phyloP scores from a whole-genome alignment of 2,888 invertebrate species.

The Drosophila tanythrix region DNA sequence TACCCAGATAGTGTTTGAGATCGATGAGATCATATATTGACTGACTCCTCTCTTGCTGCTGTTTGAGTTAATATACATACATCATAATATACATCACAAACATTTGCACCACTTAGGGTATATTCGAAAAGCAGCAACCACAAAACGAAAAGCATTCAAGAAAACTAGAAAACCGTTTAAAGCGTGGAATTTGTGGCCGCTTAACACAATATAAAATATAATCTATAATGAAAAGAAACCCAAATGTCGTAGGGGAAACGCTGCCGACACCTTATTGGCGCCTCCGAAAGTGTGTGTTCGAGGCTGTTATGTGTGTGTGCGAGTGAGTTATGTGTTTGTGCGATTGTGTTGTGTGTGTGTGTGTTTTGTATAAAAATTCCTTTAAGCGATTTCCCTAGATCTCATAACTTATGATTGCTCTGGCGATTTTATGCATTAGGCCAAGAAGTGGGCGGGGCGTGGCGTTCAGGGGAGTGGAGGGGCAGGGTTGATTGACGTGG shows the following conservation, averaged over 20 bases:
- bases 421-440: constrained; percentile 56
- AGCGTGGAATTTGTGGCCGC: constrained; percentile 44
- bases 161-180: constrained; percentile 46
- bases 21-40: background rate
- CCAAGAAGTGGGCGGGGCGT: background rate
- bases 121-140: constrained; percentile 18
- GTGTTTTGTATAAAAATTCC: constrained; percentile 47
- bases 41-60: background rate
- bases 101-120: background rate
- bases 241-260: constrained; percentile 38
- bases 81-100: background rate
- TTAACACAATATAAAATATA: constrained; percentile 31
- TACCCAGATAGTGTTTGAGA: background rate
- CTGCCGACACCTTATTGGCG: constrained; percentile 51
- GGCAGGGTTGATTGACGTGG: constrained; percentile 65
- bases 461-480: background rate
- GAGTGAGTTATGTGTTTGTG: background rate
- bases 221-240: constrained; percentile 40
- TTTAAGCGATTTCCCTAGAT: constrained; percentile 51
- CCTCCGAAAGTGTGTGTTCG: constrained; percentile 7
- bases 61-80: background rate
- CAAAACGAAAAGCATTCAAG: constrained; percentile 6
- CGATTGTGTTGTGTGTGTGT: constrained; percentile 4
- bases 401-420: constrained; percentile 70
- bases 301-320: background rate